phyloP scores from a whole-genome alignment of 35 echinoderm and acorn worm genomes.

The Apostichopus californicus region DNA sequence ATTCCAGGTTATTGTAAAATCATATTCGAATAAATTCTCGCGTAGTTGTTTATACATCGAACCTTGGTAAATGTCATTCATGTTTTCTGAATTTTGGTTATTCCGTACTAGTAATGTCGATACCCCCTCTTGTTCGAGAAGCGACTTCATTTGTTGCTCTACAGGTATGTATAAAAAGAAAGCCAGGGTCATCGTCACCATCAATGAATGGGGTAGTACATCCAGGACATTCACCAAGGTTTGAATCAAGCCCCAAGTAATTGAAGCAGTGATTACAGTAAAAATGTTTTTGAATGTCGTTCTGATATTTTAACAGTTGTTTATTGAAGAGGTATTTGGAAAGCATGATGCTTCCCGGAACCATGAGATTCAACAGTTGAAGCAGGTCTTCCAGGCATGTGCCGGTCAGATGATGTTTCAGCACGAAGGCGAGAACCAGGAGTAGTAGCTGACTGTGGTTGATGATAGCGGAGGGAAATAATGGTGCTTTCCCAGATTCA shows the following conservation, averaged over 20 bases:
- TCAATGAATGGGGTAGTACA: not conserved
- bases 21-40: no score
- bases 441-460: constrained; percentile 13
- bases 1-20: no score
- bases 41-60: constrained; percentile 16
- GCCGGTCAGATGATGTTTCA: not conserved
- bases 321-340: not conserved
- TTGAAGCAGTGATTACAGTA: constrained; percentile 10
- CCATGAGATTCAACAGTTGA: not conserved
- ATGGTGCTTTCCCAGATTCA: not conserved
- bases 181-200: not conserved
- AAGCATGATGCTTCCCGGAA: constrained; percentile 20
- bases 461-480: not conserved
- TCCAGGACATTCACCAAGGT: constrained; percentile 34
- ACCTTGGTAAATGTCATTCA: constrained; percentile 38
- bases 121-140: not conserved
- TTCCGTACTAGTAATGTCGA: not conserved
- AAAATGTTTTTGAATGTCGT: constrained; percentile 35
- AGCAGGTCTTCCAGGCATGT: constrained; percentile 8
- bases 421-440: not conserved
- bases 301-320: constrained; percentile 7
- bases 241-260: constrained; percentile 6
- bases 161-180: constrained; percentile 12
- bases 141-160: not conserved
- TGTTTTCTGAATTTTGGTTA: not conserved